Percentiles rank a stretch among this genome's conserved stretches.
phyloP scores from a whole-genome alignment of 1,140 invertebrate genomes.

The Cotesia glomerata region DNA sequence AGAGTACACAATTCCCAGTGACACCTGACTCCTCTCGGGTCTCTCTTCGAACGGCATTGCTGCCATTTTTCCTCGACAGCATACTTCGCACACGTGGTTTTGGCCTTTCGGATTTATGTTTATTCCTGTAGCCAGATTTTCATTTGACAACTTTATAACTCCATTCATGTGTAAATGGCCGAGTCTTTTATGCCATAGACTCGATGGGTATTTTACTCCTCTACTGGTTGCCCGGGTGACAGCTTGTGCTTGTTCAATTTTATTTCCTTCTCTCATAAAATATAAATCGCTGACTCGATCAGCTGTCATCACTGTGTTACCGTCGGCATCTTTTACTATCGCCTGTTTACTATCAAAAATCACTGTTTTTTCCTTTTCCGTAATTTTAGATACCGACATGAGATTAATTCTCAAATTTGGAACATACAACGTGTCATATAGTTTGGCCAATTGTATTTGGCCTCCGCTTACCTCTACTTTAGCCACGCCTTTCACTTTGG shows the following conservation, averaged over 20 bases:
- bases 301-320: background rate
- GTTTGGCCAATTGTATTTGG: too few species aligned
- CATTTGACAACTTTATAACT: background rate
- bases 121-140: background rate
- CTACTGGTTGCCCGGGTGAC: background rate
- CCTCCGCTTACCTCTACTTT: too few species aligned
- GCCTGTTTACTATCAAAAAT: conserved; percentile 26
- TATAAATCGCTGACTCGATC: conserved; percentile 22
- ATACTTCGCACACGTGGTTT: background rate
- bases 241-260: background rate
- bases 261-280: background rate
- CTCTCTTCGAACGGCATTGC: conserved; percentile 39
- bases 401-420: too few species aligned
- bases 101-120: background rate
- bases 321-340: conserved; percentile 6
- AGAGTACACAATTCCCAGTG: conserved; percentile 48
- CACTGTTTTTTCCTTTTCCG: conserved; percentile 22
- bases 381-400: conserved; percentile 27
- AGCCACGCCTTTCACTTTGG: too few species aligned
- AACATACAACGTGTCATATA: too few species aligned
- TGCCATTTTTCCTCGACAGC: conserved; percentile 39
- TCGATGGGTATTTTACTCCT: background rate
- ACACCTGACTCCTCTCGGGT: conserved; percentile 29
- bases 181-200: conserved; percentile 9
- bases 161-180: conserved; percentile 10